phyloP scores from a whole-genome alignment of 2,888 invertebrate species.

The Stenolophus ochropezus region DNA sequence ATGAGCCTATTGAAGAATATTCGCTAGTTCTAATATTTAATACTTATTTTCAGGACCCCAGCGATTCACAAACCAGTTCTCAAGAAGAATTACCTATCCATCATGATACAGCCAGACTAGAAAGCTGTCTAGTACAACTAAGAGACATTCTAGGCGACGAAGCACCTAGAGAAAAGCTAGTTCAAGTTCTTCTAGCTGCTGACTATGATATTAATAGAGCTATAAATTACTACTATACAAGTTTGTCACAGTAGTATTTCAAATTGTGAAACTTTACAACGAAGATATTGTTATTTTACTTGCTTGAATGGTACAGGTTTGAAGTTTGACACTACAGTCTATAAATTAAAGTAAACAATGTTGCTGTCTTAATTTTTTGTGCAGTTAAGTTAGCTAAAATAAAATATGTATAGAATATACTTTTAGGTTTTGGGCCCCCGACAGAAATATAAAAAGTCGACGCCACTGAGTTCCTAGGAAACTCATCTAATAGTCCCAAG shows the following conservation, averaged over 20 bases:
- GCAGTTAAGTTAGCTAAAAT: no score
- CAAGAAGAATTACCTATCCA: conserved; percentile 68
- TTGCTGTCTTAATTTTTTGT: no score
- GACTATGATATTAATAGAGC: conserved; percentile 78
- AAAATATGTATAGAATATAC: no score
- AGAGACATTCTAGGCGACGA: conserved; percentile 75
- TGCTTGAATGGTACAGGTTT: no score
- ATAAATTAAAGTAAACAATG: no score
- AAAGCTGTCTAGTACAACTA: conserved; percentile 74
- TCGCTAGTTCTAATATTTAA: no score
- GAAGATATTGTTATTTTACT: not conserved
- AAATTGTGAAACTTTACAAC: not conserved
- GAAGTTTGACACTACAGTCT: no score
- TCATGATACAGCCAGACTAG: conserved; percentile 70
- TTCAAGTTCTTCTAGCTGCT: conserved; percentile 75
- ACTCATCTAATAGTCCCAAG: no score
- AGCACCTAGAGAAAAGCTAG: conserved; percentile 74
- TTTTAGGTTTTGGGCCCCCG: no score
- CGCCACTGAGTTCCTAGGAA: no score
- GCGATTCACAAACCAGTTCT: conserved; percentile 65
- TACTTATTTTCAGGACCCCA: conserved; percentile 65
- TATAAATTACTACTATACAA: conserved; percentile 76
- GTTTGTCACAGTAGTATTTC: conserved; percentile 59
- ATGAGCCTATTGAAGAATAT: no score
- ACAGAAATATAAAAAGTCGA: no score